Evolutionary conservation across 2,888 invertebrate species (phyloP).

Genomic region (Phalangium opilio): DNA sequence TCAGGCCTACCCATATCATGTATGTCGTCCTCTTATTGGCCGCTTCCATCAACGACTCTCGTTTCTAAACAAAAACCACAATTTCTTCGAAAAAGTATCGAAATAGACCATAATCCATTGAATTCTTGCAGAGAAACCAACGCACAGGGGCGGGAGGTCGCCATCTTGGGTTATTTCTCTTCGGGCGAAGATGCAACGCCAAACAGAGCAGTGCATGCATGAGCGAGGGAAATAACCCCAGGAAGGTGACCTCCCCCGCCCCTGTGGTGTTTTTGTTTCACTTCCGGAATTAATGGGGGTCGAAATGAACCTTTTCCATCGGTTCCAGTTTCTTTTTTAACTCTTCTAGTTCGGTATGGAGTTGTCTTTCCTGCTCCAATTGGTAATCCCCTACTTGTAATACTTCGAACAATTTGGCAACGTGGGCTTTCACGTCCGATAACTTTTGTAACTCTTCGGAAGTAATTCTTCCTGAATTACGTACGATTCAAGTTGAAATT

Average conservation of each 20-base stretch:
- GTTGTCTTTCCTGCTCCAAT: slow-evolving; percentile 62
- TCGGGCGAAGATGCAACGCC: too few relatives aligned
- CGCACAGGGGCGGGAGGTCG: too few relatives aligned
- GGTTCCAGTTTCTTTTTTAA: slow-evolving; percentile 67
- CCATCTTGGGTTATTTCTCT: too few relatives aligned
- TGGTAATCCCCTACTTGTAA: slow-evolving; percentile 87
- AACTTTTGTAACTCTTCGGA: slow-evolving; percentile 45
- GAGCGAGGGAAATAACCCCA: too few relatives aligned
- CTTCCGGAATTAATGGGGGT: too few relatives aligned
- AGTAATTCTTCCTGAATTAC: slow-evolving; percentile 10
- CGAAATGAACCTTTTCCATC: slow-evolving; percentile 75
- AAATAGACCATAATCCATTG: too few relatives aligned
- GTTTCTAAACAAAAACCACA: slow-evolving; percentile 44
- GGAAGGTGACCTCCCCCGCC: too few relatives aligned
- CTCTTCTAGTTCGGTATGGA: slow-evolving; percentile 59
- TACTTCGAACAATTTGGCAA: slow-evolving; percentile 75
- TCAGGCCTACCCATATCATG: slow-evolving; percentile 76
- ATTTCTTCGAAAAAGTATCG: too few relatives aligned
- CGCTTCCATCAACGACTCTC: slow-evolving; percentile 49
- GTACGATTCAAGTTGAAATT: too few relatives aligned
- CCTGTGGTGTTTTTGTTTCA: too few relatives aligned
- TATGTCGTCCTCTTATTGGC: slow-evolving; percentile 55
- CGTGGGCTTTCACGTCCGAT: slow-evolving; percentile 58
- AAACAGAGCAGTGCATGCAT: too few relatives aligned
- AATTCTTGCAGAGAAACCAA: too few relatives aligned